phyloP scores from a whole-genome alignment of 2,113 vertebrate genomes.

The Ochotona curzoniae region DNA sequence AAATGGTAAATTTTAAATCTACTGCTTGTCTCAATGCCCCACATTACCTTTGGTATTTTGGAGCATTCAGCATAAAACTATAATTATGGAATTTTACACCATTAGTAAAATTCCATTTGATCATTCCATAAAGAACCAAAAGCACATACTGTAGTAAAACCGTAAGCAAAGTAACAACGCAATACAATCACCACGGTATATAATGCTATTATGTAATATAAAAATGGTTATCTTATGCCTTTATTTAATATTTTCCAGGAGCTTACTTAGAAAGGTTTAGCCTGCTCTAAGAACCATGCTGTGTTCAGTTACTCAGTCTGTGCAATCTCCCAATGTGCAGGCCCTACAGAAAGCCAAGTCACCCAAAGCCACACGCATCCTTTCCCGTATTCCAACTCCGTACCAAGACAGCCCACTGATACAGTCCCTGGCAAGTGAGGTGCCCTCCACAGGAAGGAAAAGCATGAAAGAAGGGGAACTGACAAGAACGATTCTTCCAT shows the following conservation, averaged over 20 bases:
- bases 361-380: slow-evolving; percentile 7
- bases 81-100: slow-evolving; percentile 58
- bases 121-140: slow-evolving; percentile 58
- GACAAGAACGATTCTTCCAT: neutral
- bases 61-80: slow-evolving; percentile 67
- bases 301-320: neutral
- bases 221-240: neutral
- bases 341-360: neutral
- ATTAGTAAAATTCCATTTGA: slow-evolving; percentile 71
- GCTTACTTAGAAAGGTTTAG: neutral
- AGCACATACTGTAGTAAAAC: slow-evolving; percentile 64
- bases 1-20: slow-evolving; percentile 76
- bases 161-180: slow-evolving; percentile 54
- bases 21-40: slow-evolving; percentile 63
- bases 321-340: neutral
- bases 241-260: neutral
- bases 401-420: neutral
- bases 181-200: slow-evolving; percentile 38
- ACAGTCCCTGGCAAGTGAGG: neutral
- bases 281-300: neutral
- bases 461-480: slow-evolving; percentile 5
- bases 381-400: neutral
- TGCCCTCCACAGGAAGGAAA: neutral
- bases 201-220: neutral
- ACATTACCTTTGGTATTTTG: slow-evolving; percentile 58